Conservation (phyloP, 2,113 vertebrate species). For the Alectura lathami region DNA sequence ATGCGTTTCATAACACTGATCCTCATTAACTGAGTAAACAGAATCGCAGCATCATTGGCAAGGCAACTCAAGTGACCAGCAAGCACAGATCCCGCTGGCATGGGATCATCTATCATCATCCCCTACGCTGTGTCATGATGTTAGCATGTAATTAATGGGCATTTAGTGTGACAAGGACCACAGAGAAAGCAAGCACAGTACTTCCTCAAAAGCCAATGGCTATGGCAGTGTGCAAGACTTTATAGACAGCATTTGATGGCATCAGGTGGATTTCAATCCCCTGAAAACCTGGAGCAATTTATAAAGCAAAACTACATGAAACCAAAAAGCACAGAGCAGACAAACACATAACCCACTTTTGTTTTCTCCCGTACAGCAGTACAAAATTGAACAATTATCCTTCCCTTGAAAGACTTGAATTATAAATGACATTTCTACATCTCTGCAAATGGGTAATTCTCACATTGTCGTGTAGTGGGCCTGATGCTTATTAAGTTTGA, state of each 20-base stretch:
- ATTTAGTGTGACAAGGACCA: not conserved
- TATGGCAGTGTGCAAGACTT: not conserved
- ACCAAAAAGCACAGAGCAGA: not conserved
- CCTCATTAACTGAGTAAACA: conserved; percentile 59
- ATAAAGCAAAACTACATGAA: not conserved
- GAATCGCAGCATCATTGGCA: conserved; percentile 17
- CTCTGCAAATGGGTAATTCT: not conserved
- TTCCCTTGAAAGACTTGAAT: conserved; percentile 27
- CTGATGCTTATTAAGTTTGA: not conserved
- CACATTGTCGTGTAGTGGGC: not conserved
- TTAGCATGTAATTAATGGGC: not conserved
- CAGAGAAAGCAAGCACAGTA: not conserved
- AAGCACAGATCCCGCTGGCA: not conserved
- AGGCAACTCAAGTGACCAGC: not conserved
- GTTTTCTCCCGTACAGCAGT: not conserved
- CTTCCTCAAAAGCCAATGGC: not conserved
- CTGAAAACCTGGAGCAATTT: not conserved
- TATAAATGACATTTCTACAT: conserved; percentile 28
- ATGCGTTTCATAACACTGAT: not conserved
- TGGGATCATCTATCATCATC: not conserved
- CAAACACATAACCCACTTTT: not conserved
- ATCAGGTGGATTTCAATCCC: not conserved
- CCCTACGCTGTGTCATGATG: not conserved
- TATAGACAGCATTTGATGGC: not conserved
- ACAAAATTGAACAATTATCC: not conserved